Conservation (phyloP, 2,888 invertebrate species). For the Hololepta plana region DNA sequence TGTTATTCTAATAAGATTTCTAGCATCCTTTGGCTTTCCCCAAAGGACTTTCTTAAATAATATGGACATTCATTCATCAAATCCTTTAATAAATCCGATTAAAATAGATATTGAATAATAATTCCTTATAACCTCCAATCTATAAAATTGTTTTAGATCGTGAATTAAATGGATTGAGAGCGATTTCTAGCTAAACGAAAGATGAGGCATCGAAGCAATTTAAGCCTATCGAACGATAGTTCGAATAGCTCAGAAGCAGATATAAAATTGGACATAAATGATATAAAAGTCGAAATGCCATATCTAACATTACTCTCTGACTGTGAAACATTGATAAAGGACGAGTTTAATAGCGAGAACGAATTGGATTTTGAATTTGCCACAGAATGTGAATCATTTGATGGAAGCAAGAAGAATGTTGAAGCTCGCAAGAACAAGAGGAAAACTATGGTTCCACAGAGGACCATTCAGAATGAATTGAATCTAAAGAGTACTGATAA, state of each 20-base stretch:
- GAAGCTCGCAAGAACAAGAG: conserved; percentile 17
- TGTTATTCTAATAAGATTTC: too few relatives aligned
- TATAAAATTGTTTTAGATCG: too few relatives aligned
- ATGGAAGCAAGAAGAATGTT: conserved; percentile 9
- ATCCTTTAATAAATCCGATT: too few relatives aligned
- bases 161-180: too few relatives aligned
- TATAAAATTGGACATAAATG: too few relatives aligned
- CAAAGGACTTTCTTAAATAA: too few relatives aligned
- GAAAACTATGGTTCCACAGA: conserved; percentile 20
- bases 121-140: too few relatives aligned
- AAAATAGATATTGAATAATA: too few relatives aligned
- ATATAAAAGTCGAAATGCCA: conserved; percentile 9
- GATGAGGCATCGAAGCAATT: conserved; percentile 11
- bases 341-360: conserved; percentile 11
- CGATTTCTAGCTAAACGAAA: background rate
- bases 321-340: conserved; percentile 11
- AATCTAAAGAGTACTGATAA: too few relatives aligned
- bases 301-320: conserved; percentile 7
- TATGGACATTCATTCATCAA: too few relatives aligned
- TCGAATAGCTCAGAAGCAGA: too few relatives aligned
- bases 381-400: conserved; percentile 9
- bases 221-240: conserved; percentile 4
- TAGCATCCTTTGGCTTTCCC: too few relatives aligned
- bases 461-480: conserved; percentile 18
- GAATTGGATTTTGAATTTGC: conserved; percentile 11